A percentile compares a stretch with the other conserved stretches of the same genome.
These are phyloP conservation scores for Scaptomyza montana DNA, from an alignment of 1,140 invertebrate genomes.

Conservation along the genomic window DNA sequence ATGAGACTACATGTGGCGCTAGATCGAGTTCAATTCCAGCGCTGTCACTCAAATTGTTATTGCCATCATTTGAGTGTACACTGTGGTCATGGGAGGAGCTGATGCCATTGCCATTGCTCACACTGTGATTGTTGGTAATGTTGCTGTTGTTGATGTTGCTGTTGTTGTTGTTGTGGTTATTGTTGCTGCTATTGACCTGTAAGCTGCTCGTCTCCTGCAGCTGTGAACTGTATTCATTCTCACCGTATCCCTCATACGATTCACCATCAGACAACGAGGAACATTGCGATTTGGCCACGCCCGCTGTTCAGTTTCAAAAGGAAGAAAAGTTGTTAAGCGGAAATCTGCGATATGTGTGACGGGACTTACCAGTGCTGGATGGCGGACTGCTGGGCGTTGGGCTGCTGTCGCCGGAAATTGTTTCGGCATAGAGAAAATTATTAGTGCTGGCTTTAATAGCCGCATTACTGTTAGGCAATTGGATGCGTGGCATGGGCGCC, in stretches of 20 bases:
- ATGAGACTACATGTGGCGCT: conserved; percentile 73
- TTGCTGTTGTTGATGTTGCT: conserved; percentile 30
- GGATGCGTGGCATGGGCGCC: conserved; percentile 80
- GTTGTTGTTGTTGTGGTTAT: conserved; percentile 20
- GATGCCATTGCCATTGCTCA: conserved; percentile 47
- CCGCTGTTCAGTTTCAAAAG: conserved; percentile 37
- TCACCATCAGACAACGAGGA: conserved; percentile 87
- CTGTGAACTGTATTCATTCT: conserved; percentile 82
- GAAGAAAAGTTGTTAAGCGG: background rate
- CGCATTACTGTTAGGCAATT: conserved; percentile 58
- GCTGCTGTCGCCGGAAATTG: conserved; percentile 77
- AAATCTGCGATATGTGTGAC: conserved; percentile 1
- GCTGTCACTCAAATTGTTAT: conserved; percentile 72
- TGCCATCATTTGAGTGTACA: conserved; percentile 68
- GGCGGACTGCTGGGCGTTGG: conserved; percentile 81
- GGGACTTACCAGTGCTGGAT: conserved; percentile 71
- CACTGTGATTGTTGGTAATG: conserved; percentile 36
- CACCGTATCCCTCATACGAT: conserved; percentile 88
- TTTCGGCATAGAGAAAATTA: conserved; percentile 74
- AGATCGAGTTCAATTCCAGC: conserved; percentile 79
- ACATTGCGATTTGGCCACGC: conserved; percentile 85
- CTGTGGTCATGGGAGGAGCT: conserved; percentile 55
- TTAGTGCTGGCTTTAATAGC: conserved; percentile 68
- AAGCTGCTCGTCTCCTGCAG: conserved; percentile 13
- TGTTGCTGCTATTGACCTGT: conserved; percentile 17